phyloP scores from a whole-genome alignment of 2,888 invertebrate genomes.

The Pammene aurita region DNA sequence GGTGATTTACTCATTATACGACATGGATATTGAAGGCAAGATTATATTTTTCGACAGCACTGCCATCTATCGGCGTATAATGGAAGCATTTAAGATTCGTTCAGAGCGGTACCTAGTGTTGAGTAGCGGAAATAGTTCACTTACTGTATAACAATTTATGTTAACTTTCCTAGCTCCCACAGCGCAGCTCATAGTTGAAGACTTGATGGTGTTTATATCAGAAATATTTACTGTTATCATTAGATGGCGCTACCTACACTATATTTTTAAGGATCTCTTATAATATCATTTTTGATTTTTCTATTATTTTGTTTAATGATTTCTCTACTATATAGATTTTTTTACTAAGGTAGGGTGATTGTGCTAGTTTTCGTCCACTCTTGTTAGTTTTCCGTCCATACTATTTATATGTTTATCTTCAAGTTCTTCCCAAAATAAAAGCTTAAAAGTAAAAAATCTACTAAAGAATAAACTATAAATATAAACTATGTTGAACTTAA shows the following conservation, averaged over 20 bases:
- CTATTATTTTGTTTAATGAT: too few species aligned
- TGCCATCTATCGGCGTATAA: neutral
- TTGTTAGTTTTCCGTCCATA: too few species aligned
- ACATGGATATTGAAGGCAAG: neutral
- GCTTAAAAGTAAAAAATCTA: too few species aligned
- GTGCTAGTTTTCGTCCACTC: too few species aligned
- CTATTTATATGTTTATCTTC: too few species aligned
- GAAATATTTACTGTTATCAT: neutral
- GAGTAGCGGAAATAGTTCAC: constrained; percentile 21
- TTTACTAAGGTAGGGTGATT: too few species aligned
- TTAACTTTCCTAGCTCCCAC: neutral
- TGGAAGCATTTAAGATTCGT: neutral
- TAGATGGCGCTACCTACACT: neutral
- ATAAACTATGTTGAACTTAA: too few species aligned
- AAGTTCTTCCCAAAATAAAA: too few species aligned
- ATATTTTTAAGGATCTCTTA: too few species aligned
- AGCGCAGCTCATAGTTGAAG: neutral
- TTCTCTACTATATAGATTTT: too few species aligned
- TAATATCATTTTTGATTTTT: too few species aligned
- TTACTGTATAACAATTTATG: neutral
- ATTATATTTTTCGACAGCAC: neutral
- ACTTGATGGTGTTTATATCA: neutral
- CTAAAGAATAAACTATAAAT: too few species aligned
- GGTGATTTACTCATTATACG: neutral
- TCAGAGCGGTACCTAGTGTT: constrained; percentile 24